Percentiles rank a stretch among this genome's conserved stretches.
Evolutionary conservation across 1,140 invertebrate species (phyloP).

Genomic region (Meteorus sp.): DNA sequence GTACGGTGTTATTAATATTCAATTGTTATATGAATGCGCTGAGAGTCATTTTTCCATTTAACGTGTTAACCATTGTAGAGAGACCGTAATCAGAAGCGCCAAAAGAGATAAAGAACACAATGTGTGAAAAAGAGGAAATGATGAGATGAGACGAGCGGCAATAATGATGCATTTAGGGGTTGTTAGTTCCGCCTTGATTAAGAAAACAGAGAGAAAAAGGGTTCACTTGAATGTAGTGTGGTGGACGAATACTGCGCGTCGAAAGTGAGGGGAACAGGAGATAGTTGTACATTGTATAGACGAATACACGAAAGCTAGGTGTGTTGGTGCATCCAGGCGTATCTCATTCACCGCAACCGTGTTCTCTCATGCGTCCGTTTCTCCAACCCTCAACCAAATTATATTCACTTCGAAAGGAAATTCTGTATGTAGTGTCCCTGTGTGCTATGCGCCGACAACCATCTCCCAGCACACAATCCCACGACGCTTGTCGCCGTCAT

Average conservation of each 20-base stretch:
- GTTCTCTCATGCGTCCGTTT: slow-evolving; percentile 32
- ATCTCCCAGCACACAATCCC: background rate
- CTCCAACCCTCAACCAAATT: slow-evolving; percentile 25
- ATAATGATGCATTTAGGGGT: slow-evolving; percentile 42
- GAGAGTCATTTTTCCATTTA: too few species aligned
- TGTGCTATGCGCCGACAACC: background rate
- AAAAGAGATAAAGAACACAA: background rate
- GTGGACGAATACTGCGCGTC: too few species aligned
- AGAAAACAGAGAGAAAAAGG: slow-evolving; percentile 25
- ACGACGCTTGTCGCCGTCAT: slow-evolving; percentile 11
- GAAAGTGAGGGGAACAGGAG: too few species aligned
- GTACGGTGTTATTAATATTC: too few species aligned
- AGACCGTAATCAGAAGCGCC: too few species aligned
- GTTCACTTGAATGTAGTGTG: too few species aligned
- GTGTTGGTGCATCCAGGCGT: slow-evolving; percentile 32
- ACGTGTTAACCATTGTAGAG: too few species aligned
- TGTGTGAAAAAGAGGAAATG: slow-evolving; percentile 7
- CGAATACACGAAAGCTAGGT: too few species aligned
- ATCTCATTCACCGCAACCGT: slow-evolving; percentile 15
- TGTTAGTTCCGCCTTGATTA: slow-evolving; percentile 40
- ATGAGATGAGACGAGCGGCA: too few species aligned
- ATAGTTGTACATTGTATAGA: too few species aligned
- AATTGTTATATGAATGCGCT: too few species aligned
- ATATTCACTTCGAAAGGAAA: slow-evolving; percentile 29
- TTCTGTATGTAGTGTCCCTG: background rate